Evolutionary conservation across 2,888 invertebrate genomes (phyloP).

Genomic region (Esperia sulphurella): DNA sequence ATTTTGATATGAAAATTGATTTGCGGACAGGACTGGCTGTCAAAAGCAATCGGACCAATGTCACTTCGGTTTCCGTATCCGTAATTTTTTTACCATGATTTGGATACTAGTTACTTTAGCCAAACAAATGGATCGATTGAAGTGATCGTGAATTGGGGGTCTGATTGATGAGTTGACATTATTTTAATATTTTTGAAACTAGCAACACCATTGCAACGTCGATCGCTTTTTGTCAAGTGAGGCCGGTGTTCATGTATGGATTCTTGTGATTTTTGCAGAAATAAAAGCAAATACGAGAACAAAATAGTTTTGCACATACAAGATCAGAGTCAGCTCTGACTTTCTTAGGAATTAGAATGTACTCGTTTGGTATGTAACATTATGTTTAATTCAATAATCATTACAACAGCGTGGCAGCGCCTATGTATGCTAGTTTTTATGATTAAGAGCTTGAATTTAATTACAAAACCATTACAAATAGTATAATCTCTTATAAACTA

Average conservation of each 20-base stretch:
- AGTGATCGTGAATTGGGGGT: not conserved
- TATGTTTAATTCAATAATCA: conserved; percentile 12
- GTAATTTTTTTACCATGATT: not conserved
- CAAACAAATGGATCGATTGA: not conserved
- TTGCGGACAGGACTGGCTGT: conserved; percentile 14
- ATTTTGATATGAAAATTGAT: conserved; percentile 40
- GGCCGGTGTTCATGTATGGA: conserved; percentile 24
- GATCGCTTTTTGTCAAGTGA: conserved; percentile 51
- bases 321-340: conserved; percentile 24
- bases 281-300: conserved; percentile 16
- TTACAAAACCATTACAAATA: conserved; percentile 2
- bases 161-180: not conserved
- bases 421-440: conserved; percentile 1
- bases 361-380: conserved; percentile 41
- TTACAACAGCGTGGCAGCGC: conserved; percentile 7
- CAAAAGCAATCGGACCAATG: conserved; percentile 15
- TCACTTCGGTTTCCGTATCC: not conserved
- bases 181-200: conserved; percentile 2
- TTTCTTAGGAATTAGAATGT: conserved; percentile 33
- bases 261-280: conserved; percentile 16
- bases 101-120: not conserved
- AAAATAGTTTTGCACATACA: conserved; percentile 2
- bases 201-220: conserved; percentile 52
- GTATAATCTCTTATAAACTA: not conserved
- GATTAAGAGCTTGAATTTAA: conserved; percentile 1